Percentiles rank a stretch among this genome's conserved stretches.
Conservation (phyloP, 2,797 vertebrate genomes). For the Siniperca obscura region DNA sequence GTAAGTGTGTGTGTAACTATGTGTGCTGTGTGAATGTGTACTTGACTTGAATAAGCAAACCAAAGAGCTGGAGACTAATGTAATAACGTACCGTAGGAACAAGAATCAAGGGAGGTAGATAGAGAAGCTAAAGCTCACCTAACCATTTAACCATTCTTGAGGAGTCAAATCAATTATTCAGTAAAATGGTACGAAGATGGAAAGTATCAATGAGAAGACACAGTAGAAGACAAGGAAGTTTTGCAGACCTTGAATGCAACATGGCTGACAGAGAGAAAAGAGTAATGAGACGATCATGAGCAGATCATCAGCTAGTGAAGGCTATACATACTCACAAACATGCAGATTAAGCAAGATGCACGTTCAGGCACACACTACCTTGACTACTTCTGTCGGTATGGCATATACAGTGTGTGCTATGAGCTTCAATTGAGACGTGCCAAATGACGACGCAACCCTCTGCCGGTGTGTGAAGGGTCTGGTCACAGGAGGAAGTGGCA, state of each 20-base stretch:
- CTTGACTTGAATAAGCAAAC: slow-evolving; percentile 56
- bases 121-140: slow-evolving; percentile 1
- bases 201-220: not conserved
- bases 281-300: slow-evolving; percentile 44
- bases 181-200: slow-evolving; percentile 6
- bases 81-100: not conserved
- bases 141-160: not conserved
- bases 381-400: not conserved
- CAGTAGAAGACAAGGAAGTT: not conserved
- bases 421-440: not conserved
- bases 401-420: not conserved
- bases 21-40: slow-evolving; percentile 29
- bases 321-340: not conserved
- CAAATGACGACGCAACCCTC: not conserved
- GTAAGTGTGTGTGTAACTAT: slow-evolving; percentile 14
- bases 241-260: slow-evolving; percentile 29
- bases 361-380: not conserved
- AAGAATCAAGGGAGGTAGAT: slow-evolving; percentile 3
- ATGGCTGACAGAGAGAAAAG: slow-evolving; percentile 37
- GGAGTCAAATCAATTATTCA: slow-evolving; percentile 28
- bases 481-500: not conserved
- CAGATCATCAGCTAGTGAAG: slow-evolving; percentile 27
- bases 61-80: slow-evolving; percentile 30
- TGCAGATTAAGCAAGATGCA: not conserved
- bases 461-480: not conserved